Conservation (phyloP, 2,113 vertebrate genomes). For the Ceratotherium simum region DNA sequence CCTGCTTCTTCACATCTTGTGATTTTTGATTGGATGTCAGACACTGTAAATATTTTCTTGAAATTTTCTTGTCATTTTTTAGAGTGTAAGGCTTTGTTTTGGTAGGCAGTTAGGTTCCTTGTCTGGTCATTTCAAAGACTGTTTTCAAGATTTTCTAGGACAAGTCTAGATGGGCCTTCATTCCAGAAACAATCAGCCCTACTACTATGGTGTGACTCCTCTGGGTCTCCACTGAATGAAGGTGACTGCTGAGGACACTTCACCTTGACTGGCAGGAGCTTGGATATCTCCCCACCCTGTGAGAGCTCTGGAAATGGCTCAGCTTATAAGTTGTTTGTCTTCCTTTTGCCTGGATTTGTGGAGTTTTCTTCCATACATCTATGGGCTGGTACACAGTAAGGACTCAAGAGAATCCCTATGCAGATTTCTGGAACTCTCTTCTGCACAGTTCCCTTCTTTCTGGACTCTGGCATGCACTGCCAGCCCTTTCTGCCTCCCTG, state of each 20-base stretch:
- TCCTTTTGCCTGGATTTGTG: background rate
- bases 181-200: background rate
- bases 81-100: background rate
- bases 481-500: background rate
- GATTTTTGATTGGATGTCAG: background rate
- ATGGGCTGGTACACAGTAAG: background rate
- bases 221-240: background rate
- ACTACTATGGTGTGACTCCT: background rate
- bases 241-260: accelerated
- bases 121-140: background rate
- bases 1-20: background rate
- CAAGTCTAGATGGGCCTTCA: background rate
- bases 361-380: background rate
- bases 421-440: background rate
- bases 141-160: background rate
- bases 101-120: background rate
- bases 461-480: too few species aligned
- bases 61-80: background rate
- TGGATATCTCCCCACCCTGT: too few species aligned
- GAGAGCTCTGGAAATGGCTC: too few species aligned
- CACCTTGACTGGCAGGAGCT: background rate
- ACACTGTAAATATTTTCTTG: too few species aligned
- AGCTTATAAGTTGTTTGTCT: accelerated
- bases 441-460: background rate
- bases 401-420: background rate